Base-by-base conservation (phyloP, 2,888 invertebrate genomes). In the Incurvaria masculella region DNA sequence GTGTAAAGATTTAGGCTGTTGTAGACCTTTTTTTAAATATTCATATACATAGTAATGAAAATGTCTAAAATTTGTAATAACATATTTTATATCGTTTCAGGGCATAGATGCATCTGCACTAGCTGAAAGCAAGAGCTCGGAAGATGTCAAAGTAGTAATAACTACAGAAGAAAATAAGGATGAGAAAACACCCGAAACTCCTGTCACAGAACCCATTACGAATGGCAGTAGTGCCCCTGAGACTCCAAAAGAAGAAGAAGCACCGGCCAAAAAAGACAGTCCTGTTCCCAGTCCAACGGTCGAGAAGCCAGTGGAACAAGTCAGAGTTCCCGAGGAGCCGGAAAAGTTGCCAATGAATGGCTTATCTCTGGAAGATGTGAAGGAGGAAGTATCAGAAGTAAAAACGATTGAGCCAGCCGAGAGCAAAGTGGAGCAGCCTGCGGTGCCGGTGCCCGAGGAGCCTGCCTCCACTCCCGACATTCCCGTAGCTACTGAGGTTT, bases 401-500 rank as follows among this genome's bases (percentile, higher is more conserved):
- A 39, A 23, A 23, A 43, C 14, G 48, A 60, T 61, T 42, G 59
- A 62, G 54, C 59, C 44, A 47, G 65, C 65, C 53, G 66, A 69
- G 54, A 66, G 57, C 58, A 68, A 69, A 65, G 60, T 60, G 44
- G 72, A 69, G 58, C 67, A 66, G 59, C 52, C 65, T 53, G 60
- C 57, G 55, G 57, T 65, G 52, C 39, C 45, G 38, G 33, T 45
- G 18, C 16, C 42, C 14, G 59, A 64, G 56, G 72, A 71, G 61
- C 64, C 64, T 54, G 68, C 63, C 58, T 68, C 70, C 52, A 66
- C 62, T 54, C 63, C 71, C 60, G 76, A 76, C 69, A 74, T 69
- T 61, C 67, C 75, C 62, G 67, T 66, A 61, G 68, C 59, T 62
- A 68, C 74, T 65, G 79, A 79, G 79, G 79, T 79, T 79, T 79